Evolutionary conservation across 2,888 invertebrate species (phyloP).

Genomic region (Maniola hyperantus): DNA sequence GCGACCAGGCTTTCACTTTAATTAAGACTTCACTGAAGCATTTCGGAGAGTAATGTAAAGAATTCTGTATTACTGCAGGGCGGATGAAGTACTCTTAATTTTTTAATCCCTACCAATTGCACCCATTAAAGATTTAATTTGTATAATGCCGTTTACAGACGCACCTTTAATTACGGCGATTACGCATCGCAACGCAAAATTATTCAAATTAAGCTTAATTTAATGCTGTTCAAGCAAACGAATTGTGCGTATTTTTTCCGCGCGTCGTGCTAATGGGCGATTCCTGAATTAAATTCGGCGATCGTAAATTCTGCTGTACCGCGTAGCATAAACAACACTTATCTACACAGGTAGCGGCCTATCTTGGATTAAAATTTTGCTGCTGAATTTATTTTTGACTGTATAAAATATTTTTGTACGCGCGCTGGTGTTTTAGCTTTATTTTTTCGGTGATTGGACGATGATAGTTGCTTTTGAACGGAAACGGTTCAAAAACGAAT

Average conservation of each 20-base stretch:
- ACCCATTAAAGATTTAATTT: conserved; percentile 25
- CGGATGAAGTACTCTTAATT: neutral
- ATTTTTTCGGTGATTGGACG: conserved; percentile 17
- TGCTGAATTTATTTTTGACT: conserved; percentile 39
- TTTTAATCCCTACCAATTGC: conserved; percentile 20
- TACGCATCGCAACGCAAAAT: conserved; percentile 74
- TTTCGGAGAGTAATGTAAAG: neutral
- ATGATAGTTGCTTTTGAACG: conserved; percentile 16
- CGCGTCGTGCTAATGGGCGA: conserved; percentile 67
- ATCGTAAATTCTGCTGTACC: conserved; percentile 64
- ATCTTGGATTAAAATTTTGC: conserved; percentile 58
- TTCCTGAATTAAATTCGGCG: conserved; percentile 69
- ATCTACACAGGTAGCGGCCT: conserved; percentile 62
- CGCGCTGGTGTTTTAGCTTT: conserved; percentile 4
- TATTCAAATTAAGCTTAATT: conserved; percentile 75
- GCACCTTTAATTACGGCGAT: conserved; percentile 71
- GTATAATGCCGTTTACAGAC: conserved; percentile 54
- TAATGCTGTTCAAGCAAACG: conserved; percentile 69
- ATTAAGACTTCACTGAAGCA: no score
- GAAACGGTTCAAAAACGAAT: conserved; percentile 9
- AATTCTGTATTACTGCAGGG: neutral
- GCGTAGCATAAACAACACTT: conserved; percentile 70
- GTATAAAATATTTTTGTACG: conserved; percentile 30
- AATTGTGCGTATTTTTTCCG: conserved; percentile 69
- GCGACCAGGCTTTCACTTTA: no score